A percentile compares a stretch with the other conserved stretches of the same genome.
Conservation (phyloP, 2,113 vertebrate species). For the Holacanthus passer region DNA sequence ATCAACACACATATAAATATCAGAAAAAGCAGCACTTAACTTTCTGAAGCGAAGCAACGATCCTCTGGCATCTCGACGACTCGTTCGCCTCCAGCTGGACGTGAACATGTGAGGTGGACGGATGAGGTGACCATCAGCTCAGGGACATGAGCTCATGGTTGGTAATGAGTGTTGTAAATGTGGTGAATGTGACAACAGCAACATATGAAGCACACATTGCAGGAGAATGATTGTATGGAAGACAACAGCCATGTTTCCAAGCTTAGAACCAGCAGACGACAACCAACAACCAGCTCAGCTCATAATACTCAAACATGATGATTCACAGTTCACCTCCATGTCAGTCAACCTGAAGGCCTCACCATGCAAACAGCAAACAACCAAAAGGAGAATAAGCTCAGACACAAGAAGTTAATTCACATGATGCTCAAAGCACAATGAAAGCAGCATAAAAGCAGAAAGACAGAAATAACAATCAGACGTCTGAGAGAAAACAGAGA, state of each 20-base stretch:
- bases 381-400: not conserved
- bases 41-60: not conserved
- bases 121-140: not conserved
- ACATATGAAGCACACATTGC: not conserved
- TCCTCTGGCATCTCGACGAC: not conserved
- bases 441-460: not conserved
- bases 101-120: not conserved
- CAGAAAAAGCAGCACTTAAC: not conserved
- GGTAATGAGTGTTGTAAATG: not conserved
- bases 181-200: not conserved
- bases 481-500: not conserved
- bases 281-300: not conserved
- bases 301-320: not conserved
- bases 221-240: not conserved
- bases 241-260: not conserved
- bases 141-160: not conserved
- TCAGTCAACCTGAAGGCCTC: constrained; percentile 10
- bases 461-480: not conserved
- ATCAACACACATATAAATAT: not conserved
- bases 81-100: not conserved
- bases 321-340: not conserved
- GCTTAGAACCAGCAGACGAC: not conserved
- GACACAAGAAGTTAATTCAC: too few relatives aligned
- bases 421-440: too few relatives aligned
- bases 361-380: not conserved